phyloP scores from a whole-genome alignment of 2,888 invertebrate species.

The Tachina fera region DNA sequence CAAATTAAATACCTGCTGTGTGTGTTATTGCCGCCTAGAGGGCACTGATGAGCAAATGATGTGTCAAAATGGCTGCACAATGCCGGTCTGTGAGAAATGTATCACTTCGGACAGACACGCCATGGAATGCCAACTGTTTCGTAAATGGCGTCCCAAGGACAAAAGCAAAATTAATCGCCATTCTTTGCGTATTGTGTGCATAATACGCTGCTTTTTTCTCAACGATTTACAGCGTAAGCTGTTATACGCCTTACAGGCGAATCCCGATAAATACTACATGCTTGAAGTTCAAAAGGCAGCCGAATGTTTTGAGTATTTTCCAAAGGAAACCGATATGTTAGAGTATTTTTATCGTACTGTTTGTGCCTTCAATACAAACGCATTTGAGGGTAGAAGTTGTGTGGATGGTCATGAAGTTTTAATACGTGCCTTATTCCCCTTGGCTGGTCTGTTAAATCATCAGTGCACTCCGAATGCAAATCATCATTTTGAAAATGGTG shows the following conservation, averaged over 20 bases:
- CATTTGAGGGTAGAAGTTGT: slow-evolving; percentile 80
- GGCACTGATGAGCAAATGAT: slow-evolving; percentile 77
- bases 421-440: slow-evolving; percentile 87
- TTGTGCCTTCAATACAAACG: slow-evolving; percentile 82
- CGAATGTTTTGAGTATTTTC: slow-evolving; percentile 80
- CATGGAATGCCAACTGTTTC: slow-evolving; percentile 87
- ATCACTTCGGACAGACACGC: slow-evolving; percentile 85
- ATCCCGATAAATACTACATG: slow-evolving; percentile 79
- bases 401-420: slow-evolving; percentile 80
- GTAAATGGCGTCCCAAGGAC: slow-evolving; percentile 85
- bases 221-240: slow-evolving; percentile 77
- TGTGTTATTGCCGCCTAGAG: slow-evolving; percentile 85
- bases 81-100: slow-evolving; percentile 88
- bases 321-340: slow-evolving; percentile 77
- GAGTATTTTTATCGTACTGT: slow-evolving; percentile 80
- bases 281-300: slow-evolving; percentile 77
- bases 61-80: slow-evolving; percentile 87
- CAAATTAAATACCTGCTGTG: slow-evolving; percentile 85
- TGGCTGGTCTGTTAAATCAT: slow-evolving; percentile 88
- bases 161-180: slow-evolving; percentile 75
- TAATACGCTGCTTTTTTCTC: slow-evolving; percentile 80
- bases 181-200: slow-evolving; percentile 79
- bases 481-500: slow-evolving; percentile 86
- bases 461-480: slow-evolving; percentile 89
- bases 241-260: slow-evolving; percentile 81